Base-by-base conservation (phyloP, 64 coral and sea anemone genomes). In the Anthopleura sola region DNA sequence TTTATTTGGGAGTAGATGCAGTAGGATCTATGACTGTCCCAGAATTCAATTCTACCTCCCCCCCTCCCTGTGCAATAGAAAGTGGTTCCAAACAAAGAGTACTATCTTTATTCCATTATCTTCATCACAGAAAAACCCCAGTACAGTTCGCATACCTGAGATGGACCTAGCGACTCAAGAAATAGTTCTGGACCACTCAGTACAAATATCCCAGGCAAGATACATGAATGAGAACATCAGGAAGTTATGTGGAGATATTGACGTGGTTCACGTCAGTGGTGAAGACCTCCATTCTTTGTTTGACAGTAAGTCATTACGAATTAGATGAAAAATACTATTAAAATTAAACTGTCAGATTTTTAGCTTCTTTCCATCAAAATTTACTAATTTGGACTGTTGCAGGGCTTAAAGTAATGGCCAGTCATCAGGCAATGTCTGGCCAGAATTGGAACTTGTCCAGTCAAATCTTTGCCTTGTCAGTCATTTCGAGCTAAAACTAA, bases 41-140 rank as follows among this genome's bases (percentile, higher is more conserved):
- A 56, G 18, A 56, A 56, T 56, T 20, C 55, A n/a, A n/a, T 56
- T 5, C 20, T 56, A 16, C 54, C 54, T 56, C 17, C 15, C 54
- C 17, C 54, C 20, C 54, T 56, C 54, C n/a, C n/a, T n/a, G n/a
- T n/a, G n/a, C n/a, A n/a, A n/a, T n/a, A n/a, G n/a, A n/a, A n/a
- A n/a, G n/a, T n/a, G n/a, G 9, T 44, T 3, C 40, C 40, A 6
- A 44, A 8, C 40, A 44, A 44, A 44, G 58, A 62, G 23, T 26
- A 11, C 5, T 5, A 9, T 62, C 16, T 62, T 62, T n/a, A n/a
- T n/a, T n/a, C 23, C 3, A 1, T 60, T 92, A 8, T 6, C 56
- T 86, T 48, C 55, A 75, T 82, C 31, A 14, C 39, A 98, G 96
- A 98, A 98, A 98, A 98, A 98, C 51, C 92, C 96, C n/a, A 87